Percentiles rank a stretch among this genome's conserved stretches.
phyloP scores from a whole-genome alignment of 1,140 invertebrate species.

The Octopus sinensis region DNA sequence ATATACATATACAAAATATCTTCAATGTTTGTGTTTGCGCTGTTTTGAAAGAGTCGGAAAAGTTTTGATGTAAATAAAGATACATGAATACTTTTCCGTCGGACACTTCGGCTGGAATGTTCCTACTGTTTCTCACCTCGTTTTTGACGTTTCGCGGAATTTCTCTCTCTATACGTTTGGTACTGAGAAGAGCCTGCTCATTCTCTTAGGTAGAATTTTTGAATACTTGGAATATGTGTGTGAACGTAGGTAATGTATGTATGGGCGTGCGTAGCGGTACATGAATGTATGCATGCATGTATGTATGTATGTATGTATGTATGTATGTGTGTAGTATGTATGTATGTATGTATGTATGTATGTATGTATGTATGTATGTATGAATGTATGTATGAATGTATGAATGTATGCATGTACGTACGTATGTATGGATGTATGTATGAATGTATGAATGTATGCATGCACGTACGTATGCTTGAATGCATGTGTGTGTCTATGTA shows the following conservation, averaged over 20 bases:
- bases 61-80: too few species aligned
- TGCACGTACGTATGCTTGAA: conserved; percentile 9
- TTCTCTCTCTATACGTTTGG: too few species aligned
- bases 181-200: too few species aligned
- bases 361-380: conserved; percentile 4
- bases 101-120: too few species aligned
- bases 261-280: not conserved
- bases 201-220: too few species aligned
- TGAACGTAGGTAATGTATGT: not conserved
- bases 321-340: not conserved
- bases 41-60: too few species aligned
- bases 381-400: conserved; percentile 8
- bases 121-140: too few species aligned
- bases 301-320: not conserved
- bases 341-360: conserved; percentile 13
- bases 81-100: too few species aligned
- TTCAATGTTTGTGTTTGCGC: too few species aligned
- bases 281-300: not conserved
- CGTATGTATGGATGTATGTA: conserved; percentile 15
- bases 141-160: too few species aligned
- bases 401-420: conserved; percentile 12
- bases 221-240: too few species aligned
- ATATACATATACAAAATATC: too few species aligned
- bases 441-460: conserved; percentile 11
- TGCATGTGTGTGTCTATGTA: conserved; percentile 14